A percentile compares a stretch with the other conserved stretches of the same genome.
phyloP scores from a whole-genome alignment of 2,888 invertebrate species.

The Coenonympha arcania region DNA sequence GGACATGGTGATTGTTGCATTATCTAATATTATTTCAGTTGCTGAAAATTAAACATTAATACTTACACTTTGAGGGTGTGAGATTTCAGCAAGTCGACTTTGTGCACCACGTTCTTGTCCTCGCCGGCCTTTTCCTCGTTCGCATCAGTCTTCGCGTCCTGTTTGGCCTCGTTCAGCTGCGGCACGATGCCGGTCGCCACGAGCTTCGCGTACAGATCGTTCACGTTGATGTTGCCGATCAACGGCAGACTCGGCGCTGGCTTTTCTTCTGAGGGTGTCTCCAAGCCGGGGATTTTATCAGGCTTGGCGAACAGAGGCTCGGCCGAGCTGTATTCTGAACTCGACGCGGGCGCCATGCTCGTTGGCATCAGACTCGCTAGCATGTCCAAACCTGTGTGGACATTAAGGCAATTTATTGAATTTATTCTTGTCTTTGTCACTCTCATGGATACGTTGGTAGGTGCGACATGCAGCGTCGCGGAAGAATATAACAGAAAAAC shows the following conservation, averaged over 20 bases:
- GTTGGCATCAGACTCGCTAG: conserved; percentile 78
- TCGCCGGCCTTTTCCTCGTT: conserved; percentile 45
- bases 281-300: conserved; percentile 58
- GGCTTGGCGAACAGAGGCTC: conserved; percentile 54
- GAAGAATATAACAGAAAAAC: too few species aligned
- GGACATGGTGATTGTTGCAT: too few species aligned
- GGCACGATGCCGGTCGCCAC: conserved; percentile 80
- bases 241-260: conserved; percentile 43
- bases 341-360: conserved; percentile 72
- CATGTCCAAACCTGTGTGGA: conserved; percentile 74
- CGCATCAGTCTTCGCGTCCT: conserved; percentile 36
- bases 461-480: too few species aligned
- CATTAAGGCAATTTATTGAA: too few species aligned
- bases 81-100: conserved; percentile 78
- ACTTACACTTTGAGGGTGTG: conserved; percentile 83
- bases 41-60: background rate
- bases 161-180: conserved; percentile 35
- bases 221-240: conserved; percentile 78
- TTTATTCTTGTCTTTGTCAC: too few species aligned
- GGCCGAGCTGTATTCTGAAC: conserved; percentile 72
- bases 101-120: conserved; percentile 67
- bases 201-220: conserved; percentile 87
- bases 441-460: too few species aligned
- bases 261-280: conserved; percentile 48
- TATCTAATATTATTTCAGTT: too few species aligned